Evolutionary conservation across 2,888 invertebrate species (phyloP).

Genomic region (Chaitophorus viminalis): DNA sequence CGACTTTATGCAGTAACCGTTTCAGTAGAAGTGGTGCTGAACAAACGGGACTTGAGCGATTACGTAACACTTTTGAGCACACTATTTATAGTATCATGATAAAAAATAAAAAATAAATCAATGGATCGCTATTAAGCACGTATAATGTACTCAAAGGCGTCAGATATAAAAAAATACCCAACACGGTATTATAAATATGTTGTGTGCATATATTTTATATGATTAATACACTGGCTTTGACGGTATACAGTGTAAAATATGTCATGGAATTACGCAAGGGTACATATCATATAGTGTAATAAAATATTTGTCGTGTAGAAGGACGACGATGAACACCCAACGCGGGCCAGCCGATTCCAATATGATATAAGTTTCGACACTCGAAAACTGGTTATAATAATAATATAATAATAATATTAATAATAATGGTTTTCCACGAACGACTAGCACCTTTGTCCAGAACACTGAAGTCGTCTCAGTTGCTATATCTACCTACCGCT

Average conservation of each 20-base stretch:
- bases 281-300: neutral
- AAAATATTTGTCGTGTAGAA: conserved; percentile 20
- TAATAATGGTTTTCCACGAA: conserved; percentile 8
- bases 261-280: conserved; percentile 20
- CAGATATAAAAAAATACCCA: too few relatives aligned
- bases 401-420: neutral
- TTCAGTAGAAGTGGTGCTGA: neutral
- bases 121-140: too few relatives aligned
- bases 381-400: conserved; percentile 43
- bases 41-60: too few relatives aligned
- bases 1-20: neutral
- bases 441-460: neutral
- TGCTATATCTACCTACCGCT: neutral
- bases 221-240: neutral
- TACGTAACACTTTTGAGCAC: too few relatives aligned
- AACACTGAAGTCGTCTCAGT: neutral
- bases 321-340: conserved; percentile 3
- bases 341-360: conserved; percentile 6
- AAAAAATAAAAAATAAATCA: too few relatives aligned
- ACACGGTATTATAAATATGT: too few relatives aligned
- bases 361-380: conserved; percentile 28
- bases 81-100: too few relatives aligned
- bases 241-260: neutral
- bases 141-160: too few relatives aligned
- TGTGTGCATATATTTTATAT: too few relatives aligned